Evolutionary conservation across 1,140 invertebrate genomes (phyloP).

Genomic region (Drosophila obscura): DNA sequence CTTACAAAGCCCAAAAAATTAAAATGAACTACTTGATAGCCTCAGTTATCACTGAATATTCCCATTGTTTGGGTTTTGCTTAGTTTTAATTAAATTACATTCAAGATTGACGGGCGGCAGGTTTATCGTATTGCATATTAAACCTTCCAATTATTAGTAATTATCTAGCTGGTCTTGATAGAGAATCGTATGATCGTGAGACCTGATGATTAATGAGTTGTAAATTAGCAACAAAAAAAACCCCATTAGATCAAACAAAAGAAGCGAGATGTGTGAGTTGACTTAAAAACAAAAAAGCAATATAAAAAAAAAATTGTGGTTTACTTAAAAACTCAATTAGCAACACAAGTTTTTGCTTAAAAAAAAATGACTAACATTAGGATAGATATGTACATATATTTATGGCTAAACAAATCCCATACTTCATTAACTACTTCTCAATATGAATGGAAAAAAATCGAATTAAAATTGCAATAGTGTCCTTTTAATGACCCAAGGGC

Average conservation of each 20-base stretch:
- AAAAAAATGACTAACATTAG: background rate
- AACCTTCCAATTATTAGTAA: conserved; percentile 38
- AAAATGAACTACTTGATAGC: background rate
- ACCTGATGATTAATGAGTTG: conserved; percentile 14
- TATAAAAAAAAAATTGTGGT: conserved; percentile 2
- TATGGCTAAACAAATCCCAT: background rate
- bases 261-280: conserved; percentile 2
- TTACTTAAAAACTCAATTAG: conserved; percentile 53
- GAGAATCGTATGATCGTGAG: conserved; percentile 12
- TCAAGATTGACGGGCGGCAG: background rate
- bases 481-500: background rate
- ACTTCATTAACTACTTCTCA: no score
- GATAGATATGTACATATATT: background rate
- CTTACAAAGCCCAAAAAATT: conserved; percentile 16
- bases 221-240: conserved; percentile 11
- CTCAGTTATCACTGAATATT: background rate
- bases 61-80: background rate
- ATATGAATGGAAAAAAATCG: no score
- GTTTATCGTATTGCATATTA: conserved; percentile 13
- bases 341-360: background rate
- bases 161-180: conserved; percentile 22
- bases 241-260: conserved; percentile 27
- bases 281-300: conserved; percentile 10
- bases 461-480: no score
- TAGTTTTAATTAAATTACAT: background rate